phyloP scores from a whole-genome alignment of 1,140 invertebrate genomes.

The Phymastichus coffea region DNA sequence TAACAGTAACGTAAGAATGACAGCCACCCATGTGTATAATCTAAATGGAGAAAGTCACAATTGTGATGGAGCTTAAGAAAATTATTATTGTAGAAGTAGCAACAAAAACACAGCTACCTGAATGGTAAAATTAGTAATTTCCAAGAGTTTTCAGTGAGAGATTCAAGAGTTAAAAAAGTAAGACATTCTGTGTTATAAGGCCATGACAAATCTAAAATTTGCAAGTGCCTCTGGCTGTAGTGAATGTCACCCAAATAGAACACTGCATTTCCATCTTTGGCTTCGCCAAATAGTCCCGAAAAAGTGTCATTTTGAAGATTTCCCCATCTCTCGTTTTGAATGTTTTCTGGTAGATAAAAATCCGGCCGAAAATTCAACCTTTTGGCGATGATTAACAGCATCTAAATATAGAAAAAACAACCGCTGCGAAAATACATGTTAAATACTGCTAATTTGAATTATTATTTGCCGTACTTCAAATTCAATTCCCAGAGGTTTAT shows the following conservation, averaged over 20 bases:
- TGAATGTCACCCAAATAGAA: conserved; percentile 77
- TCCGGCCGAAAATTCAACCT: conserved; percentile 69
- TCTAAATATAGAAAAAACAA: conserved; percentile 56
- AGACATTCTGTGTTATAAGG: conserved; percentile 79
- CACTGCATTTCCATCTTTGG: conserved; percentile 66
- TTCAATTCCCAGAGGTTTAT: conserved; percentile 59
- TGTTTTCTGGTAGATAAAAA: conserved; percentile 65
- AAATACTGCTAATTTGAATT: conserved; percentile 19
- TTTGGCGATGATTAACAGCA: conserved; percentile 65
- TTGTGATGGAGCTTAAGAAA: too few species aligned
- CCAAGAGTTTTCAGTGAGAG: conserved; percentile 77
- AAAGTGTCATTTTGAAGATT: conserved; percentile 62
- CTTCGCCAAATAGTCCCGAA: conserved; percentile 71
- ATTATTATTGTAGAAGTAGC: too few species aligned
- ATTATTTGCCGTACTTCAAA: conserved; percentile 57
- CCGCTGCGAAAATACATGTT: not conserved
- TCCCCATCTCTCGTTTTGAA: conserved; percentile 67
- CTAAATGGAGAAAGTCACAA: conserved; percentile 54
- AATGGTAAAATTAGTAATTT: conserved; percentile 79
- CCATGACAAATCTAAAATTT: conserved; percentile 72
- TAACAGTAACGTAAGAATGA: conserved; percentile 61
- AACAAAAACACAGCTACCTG: conserved; percentile 53
- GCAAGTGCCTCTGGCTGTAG: conserved; percentile 67
- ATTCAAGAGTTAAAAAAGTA: conserved; percentile 79
- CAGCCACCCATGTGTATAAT: conserved; percentile 64